A percentile compares a stretch with the other conserved stretches of the same genome.
phyloP scores from a whole-genome alignment of 2,888 invertebrate species.

The Ashinkailepas kermadecensis region DNA sequence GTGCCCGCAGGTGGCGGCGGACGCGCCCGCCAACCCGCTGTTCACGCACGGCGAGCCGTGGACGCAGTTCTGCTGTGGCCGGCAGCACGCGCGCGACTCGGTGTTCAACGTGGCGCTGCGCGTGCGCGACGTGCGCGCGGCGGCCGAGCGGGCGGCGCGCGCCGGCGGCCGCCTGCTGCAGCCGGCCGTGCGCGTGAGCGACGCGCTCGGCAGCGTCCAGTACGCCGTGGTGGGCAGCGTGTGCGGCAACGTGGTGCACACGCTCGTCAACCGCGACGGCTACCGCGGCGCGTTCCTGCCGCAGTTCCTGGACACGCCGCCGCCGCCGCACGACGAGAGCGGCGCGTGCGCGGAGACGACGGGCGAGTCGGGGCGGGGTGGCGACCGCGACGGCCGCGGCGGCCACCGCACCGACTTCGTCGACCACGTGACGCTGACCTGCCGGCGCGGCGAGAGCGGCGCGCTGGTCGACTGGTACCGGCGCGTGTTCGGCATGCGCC shows the following conservation, averaged over 20 bases:
- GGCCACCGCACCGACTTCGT: conserved; percentile 36
- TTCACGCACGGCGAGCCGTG: conserved; percentile 28
- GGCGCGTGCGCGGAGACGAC: not conserved
- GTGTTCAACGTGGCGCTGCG: conserved; percentile 44
- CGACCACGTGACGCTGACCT: conserved; percentile 45
- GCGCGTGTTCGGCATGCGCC: conserved; percentile 43
- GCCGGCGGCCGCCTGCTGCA: conserved; percentile 38
- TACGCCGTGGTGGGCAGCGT: conserved; percentile 42
- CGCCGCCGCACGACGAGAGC: not conserved
- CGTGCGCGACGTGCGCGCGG: conserved; percentile 39
- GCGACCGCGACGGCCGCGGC: too few relatives aligned
- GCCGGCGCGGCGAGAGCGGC: conserved; percentile 39
- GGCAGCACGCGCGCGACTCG: conserved; percentile 37
- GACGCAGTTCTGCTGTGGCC: conserved; percentile 34
- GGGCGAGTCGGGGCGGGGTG: too few relatives aligned
- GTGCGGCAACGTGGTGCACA: conserved; percentile 45
- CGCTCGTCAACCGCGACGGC: conserved; percentile 42
- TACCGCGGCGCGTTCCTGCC: conserved; percentile 44
- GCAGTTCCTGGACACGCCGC: conserved; percentile 37
- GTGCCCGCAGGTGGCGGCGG: not conserved
- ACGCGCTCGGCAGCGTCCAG: conserved; percentile 39
- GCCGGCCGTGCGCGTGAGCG: conserved; percentile 36
- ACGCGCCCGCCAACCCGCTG: not conserved
- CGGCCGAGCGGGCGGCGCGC: conserved; percentile 35
- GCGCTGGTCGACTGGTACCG: conserved; percentile 44